Evolutionary conservation across 2,797 vertebrate species (phyloP).

Genomic region (Adrianichthys oophorus): DNA sequence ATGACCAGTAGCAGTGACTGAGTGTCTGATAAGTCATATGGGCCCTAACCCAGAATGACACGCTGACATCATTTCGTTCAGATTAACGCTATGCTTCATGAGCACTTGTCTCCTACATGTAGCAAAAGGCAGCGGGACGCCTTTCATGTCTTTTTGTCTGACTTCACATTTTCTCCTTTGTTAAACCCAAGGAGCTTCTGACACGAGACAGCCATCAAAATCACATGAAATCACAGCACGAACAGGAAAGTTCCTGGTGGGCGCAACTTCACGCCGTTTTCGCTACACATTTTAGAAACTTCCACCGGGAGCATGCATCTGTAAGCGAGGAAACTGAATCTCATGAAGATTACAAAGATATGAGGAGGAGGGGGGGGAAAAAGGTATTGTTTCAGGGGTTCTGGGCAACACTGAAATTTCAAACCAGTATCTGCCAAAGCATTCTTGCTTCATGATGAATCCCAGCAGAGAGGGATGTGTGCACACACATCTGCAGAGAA

Average conservation of each 20-base stretch:
- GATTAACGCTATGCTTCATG: conserved; percentile 56
- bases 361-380: conserved; percentile 6
- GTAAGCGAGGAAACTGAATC: conserved; percentile 12
- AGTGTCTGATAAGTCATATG: conserved; percentile 59
- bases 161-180: conserved; percentile 28
- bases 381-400: conserved; percentile 27
- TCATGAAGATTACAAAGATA: conserved; percentile 19
- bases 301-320: background rate
- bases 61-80: conserved; percentile 69
- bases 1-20: conserved; percentile 45
- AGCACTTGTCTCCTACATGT: conserved; percentile 49
- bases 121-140: conserved; percentile 46
- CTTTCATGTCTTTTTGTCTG: conserved; percentile 44
- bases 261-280: conserved; percentile 29
- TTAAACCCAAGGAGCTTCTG: conserved; percentile 15
- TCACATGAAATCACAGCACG: conserved; percentile 25
- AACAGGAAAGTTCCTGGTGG: conserved; percentile 28
- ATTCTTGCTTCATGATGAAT: conserved; percentile 56
- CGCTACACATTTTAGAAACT: conserved; percentile 10
- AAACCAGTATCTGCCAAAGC: conserved; percentile 39
- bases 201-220: conserved; percentile 23
- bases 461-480: conserved; percentile 25
- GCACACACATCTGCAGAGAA: conserved; percentile 24
- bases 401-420: conserved; percentile 38
- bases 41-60: conserved; percentile 69